Percentiles rank a stretch among this genome's conserved stretches.
phyloP scores from a whole-genome alignment of 1,140 invertebrate species.

The Drosophila subobscura region DNA sequence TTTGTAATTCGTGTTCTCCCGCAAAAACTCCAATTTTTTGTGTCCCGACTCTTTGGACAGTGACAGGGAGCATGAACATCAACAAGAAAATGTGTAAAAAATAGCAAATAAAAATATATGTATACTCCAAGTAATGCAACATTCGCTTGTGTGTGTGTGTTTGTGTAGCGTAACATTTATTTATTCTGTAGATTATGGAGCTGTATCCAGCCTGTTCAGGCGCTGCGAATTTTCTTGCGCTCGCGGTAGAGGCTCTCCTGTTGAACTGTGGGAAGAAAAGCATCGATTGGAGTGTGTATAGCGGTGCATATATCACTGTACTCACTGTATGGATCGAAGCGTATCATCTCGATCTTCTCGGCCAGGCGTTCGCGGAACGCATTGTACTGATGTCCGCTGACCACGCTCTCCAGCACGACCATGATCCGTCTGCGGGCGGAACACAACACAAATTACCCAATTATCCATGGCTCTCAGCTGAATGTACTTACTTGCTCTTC shows the following conservation, averaged over 20 bases:
- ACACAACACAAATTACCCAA: slow-evolving; percentile 54
- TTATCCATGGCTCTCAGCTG: fast-evolving
- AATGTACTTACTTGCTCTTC: slow-evolving; percentile 70
- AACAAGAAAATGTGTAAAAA: too few relatives aligned
- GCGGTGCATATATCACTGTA: slow-evolving; percentile 26
- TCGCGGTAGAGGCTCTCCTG: slow-evolving; percentile 87
- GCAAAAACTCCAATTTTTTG: too few relatives aligned
- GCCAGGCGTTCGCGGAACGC: slow-evolving; percentile 88
- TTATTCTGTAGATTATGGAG: too few relatives aligned
- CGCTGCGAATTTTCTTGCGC: slow-evolving; percentile 87
- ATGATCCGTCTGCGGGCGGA: slow-evolving; percentile 86
- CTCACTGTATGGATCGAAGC: slow-evolving; percentile 92
- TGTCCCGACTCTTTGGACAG: too few relatives aligned
- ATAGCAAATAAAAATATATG: too few relatives aligned
- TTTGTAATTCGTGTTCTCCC: too few relatives aligned
- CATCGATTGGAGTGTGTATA: background rate
- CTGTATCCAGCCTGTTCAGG: slow-evolving; percentile 46
- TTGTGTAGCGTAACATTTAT: too few relatives aligned
- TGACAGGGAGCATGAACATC: too few relatives aligned
- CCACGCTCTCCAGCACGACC: slow-evolving; percentile 90
- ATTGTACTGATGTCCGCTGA: slow-evolving; percentile 89
- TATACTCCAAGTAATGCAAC: too few relatives aligned
- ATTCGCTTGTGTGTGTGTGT: too few relatives aligned
- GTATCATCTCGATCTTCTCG: slow-evolving; percentile 90
- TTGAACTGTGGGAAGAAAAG: slow-evolving; percentile 85